phyloP scores from a whole-genome alignment of 2,888 invertebrate species.

The Dolichomitus sp. region DNA sequence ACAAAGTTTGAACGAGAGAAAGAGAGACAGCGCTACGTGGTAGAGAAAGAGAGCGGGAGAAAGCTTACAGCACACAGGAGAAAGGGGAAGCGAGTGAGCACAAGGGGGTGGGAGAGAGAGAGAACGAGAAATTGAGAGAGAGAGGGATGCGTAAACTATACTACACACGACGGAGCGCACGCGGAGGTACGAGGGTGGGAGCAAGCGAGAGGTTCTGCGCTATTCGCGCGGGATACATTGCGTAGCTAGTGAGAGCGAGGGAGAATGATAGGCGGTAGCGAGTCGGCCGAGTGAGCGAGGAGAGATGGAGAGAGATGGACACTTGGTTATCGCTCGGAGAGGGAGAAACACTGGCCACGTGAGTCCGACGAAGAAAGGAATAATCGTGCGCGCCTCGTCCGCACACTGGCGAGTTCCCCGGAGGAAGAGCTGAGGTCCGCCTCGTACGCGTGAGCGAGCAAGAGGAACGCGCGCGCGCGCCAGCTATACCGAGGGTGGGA shows the following conservation, averaged over 20 bases:
- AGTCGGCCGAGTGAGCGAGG: constrained; percentile 80
- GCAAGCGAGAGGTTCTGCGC: constrained; percentile 47
- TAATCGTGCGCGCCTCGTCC: constrained; percentile 76
- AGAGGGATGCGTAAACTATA: constrained; percentile 40
- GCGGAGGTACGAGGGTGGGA: constrained; percentile 49
- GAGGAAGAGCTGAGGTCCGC: constrained; percentile 70
- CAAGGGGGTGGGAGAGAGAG: constrained; percentile 58
- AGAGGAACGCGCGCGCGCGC: constrained; percentile 50
- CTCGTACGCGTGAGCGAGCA: constrained; percentile 64
- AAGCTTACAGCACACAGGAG: constrained; percentile 77
- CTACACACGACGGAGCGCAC: constrained; percentile 13
- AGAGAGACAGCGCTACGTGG: constrained; percentile 70
- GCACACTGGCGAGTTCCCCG: constrained; percentile 68
- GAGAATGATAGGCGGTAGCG: constrained; percentile 83
- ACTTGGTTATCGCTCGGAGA: constrained; percentile 76
- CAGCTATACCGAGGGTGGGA: constrained; percentile 61
- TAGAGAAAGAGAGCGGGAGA: constrained; percentile 79
- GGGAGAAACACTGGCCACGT: constrained; percentile 75
- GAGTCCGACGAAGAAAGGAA: constrained; percentile 77
- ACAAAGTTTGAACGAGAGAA: constrained; percentile 64
- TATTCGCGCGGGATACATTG: constrained; percentile 46
- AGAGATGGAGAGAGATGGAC: constrained; percentile 68
- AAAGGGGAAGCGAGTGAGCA: constrained; percentile 50
- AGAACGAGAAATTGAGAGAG: constrained; percentile 37
- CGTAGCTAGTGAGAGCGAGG: constrained; percentile 67